Conservation (phyloP, 30 jellyfish, hydroid and myxozoan species). For the Turritopsis dohrnii region DNA sequence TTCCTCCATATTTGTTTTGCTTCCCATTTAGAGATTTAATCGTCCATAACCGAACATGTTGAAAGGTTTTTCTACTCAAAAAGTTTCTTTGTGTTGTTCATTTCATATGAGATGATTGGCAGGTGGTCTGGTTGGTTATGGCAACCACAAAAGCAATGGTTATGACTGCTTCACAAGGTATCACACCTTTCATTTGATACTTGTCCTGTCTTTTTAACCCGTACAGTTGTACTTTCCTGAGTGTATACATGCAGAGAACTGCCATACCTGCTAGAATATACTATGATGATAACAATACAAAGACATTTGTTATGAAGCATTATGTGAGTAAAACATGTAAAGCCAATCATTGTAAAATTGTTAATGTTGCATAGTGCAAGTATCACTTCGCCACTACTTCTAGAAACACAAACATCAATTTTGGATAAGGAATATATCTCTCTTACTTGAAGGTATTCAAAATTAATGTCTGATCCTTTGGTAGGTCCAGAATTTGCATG, state of each 20-base stretch:
- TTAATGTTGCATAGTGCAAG: too few species aligned
- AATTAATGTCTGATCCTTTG: too few species aligned
- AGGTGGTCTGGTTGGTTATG: not conserved
- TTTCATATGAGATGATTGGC: not conserved
- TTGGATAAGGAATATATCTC: too few species aligned
- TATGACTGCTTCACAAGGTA: not conserved
- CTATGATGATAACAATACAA: too few species aligned
- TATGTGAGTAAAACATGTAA: too few species aligned
- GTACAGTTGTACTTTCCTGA: not conserved
- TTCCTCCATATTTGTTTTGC: not conserved
- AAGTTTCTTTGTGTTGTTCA: not conserved
- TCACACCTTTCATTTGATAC: not conserved
- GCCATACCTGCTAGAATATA: not conserved
- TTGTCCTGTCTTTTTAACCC: not conserved
- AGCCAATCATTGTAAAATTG: too few species aligned
- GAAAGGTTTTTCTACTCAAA: not conserved
- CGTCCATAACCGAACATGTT: not conserved
- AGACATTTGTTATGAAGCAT: too few species aligned
- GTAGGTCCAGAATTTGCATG: too few species aligned
- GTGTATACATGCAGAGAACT: not conserved
- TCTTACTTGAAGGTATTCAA: too few species aligned
- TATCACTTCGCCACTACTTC: too few species aligned
- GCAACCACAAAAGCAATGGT: not conserved
- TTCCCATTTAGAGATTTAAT: not conserved
- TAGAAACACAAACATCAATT: too few species aligned